These are phyloP conservation scores for Thamnophis sirtalis DNA, from an alignment of 2,113 vertebrate genomes.

Conservation along the genomic window DNA sequence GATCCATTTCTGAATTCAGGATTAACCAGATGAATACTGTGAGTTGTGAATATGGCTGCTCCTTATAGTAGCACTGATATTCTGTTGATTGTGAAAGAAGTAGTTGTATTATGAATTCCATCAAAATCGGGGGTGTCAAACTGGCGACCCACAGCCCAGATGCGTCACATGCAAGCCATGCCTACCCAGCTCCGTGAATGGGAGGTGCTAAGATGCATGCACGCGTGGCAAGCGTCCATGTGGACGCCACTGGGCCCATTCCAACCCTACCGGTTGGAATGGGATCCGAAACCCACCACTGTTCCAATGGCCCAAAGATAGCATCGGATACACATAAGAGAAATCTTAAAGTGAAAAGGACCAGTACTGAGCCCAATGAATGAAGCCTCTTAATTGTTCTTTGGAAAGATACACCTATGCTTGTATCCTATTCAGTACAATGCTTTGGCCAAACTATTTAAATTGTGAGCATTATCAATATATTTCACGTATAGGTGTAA, in stretches of 20 bases:
- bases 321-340: background rate
- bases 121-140: too few species aligned
- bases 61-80: background rate
- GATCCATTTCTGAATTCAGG: constrained; percentile 19
- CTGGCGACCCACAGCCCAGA: too few species aligned
- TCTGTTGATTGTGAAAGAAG: background rate
- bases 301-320: background rate
- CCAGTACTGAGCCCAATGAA: background rate
- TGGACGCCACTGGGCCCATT: too few species aligned
- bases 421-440: background rate
- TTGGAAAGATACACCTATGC: background rate
- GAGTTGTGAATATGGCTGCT: background rate
- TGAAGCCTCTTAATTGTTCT: background rate
- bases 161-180: too few species aligned
- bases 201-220: too few species aligned
- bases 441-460: background rate
- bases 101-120: background rate
- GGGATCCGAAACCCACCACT: too few species aligned
- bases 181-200: too few species aligned
- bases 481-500: background rate
- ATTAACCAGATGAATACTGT: background rate
- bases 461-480: background rate
- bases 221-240: too few species aligned
- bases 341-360: background rate
- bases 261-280: too few species aligned